Conservation (phyloP, 1,140 invertebrate species). For the Drosophila grimshawi region DNA sequence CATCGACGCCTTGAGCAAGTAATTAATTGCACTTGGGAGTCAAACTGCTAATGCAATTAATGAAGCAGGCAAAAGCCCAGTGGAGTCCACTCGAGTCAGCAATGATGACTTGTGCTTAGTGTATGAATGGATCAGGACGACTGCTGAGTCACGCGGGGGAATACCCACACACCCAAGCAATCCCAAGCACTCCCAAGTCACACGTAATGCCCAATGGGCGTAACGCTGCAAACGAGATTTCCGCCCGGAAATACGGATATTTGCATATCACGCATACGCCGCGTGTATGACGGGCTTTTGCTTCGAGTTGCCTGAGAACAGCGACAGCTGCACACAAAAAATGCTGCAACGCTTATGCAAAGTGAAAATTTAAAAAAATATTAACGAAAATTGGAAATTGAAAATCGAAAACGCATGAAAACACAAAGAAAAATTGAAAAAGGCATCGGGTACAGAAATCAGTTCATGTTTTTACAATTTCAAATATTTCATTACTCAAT, state of each 20-base stretch:
- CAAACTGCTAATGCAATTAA: conserved; percentile 29
- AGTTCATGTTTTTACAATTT: conserved; percentile 3
- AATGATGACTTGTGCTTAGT: conserved; percentile 18
- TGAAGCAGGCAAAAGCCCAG: conserved; percentile 23
- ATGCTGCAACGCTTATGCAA: conserved; percentile 54
- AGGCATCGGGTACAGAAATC: conserved; percentile 2
- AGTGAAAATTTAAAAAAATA: conserved; percentile 43
- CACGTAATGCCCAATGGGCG: background rate
- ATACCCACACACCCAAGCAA: no score
- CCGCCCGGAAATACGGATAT: background rate
- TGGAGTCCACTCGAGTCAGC: conserved; percentile 1
- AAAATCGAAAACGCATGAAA: conserved; percentile 28
- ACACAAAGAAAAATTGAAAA: conserved; percentile 27
- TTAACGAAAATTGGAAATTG: conserved; percentile 45
- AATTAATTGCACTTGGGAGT: conserved; percentile 45
- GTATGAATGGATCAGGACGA: conserved; percentile 27
- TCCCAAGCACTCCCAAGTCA: background rate
- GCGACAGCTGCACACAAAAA: conserved; percentile 42
- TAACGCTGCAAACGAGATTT: conserved; percentile 16
- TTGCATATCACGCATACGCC: conserved; percentile 59
- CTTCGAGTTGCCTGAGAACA: conserved; percentile 15
- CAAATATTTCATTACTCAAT: conserved; percentile 21
- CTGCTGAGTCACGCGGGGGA: conserved; percentile 7
- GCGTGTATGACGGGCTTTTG: background rate
- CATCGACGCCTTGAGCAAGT: conserved; percentile 1